Conservation (phyloP, 1,140 invertebrate genomes). For the Melipona quadrifasciata region DNA sequence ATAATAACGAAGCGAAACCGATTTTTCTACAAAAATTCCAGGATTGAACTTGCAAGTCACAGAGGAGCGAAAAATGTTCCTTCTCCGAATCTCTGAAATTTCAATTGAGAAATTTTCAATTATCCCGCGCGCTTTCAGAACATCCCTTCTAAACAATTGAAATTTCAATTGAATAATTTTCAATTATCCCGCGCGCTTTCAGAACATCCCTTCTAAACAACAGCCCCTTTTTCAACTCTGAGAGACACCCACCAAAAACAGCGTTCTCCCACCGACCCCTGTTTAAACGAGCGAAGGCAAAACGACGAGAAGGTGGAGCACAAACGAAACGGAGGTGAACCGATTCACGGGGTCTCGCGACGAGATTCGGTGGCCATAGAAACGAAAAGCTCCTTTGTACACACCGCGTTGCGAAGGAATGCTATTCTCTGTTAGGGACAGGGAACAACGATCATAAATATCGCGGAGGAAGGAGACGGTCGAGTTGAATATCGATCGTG, state of each 20-base stretch:
- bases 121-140: not conserved
- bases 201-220: not conserved
- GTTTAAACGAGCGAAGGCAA: not conserved
- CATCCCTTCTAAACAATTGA: too few relatives aligned
- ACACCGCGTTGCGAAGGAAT: slow-evolving; percentile 12
- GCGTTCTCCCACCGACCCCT: not conserved
- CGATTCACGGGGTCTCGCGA: not conserved
- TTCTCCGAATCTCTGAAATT: not conserved
- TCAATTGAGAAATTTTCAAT: not conserved
- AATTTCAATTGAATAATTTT: not conserved
- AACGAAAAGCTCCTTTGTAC: slow-evolving; percentile 24
- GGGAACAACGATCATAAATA: slow-evolving; percentile 44
- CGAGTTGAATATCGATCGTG: slow-evolving; percentile 43
- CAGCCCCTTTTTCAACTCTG: too few relatives aligned
- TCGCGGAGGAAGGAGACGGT: not conserved
- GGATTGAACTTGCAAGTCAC: too few relatives aligned
- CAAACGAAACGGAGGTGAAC: not conserved
- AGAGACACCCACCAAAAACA: not conserved
- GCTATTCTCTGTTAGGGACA: slow-evolving; percentile 3
- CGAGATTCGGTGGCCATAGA: slow-evolving; percentile 22
- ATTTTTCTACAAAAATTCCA: too few relatives aligned
- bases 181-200: not conserved
- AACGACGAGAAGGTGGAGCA: not conserved
- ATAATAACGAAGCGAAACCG: too few relatives aligned
- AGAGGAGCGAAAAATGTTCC: too few relatives aligned